phyloP scores from a whole-genome alignment of 2,888 invertebrate genomes.

The Rhagophthalmus giganteus region DNA sequence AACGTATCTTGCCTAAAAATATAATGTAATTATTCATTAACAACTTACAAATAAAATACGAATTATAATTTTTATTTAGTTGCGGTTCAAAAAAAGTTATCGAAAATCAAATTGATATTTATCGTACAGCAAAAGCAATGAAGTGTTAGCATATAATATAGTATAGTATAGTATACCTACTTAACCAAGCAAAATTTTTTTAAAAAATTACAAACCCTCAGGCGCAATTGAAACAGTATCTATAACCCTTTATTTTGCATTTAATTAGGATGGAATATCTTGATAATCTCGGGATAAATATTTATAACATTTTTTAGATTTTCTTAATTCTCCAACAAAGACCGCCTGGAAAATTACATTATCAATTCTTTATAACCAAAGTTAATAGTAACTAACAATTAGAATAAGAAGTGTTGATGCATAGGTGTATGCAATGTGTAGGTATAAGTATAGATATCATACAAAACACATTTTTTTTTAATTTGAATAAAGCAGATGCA shows the following conservation, averaged over 20 bases:
- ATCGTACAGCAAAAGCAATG: no score
- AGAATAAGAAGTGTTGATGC: background rate
- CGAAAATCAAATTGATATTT: no score
- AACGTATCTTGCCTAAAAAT: constrained; percentile 26
- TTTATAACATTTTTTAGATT: constrained; percentile 6
- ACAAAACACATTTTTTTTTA: no score
- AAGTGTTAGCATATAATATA: background rate
- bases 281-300: constrained; percentile 3
- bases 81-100: no score
- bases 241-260: background rate
- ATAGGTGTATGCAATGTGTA: background rate
- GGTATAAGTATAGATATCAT: no score
- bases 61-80: no score
- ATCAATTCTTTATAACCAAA: background rate
- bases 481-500: background rate
- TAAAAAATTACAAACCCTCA: constrained; percentile 1
- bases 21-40: background rate
- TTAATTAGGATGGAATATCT: constrained; percentile 13
- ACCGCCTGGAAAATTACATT: constrained; percentile 26
- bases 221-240: constrained; percentile 1
- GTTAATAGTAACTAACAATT: background rate
- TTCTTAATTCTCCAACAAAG: constrained; percentile 17
- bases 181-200: background rate
- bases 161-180: no score
- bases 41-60: no score